A percentile compares a stretch with the other conserved stretches of the same genome.
Conservation (phyloP, 2,113 vertebrate genomes). For the Atlantisia rogersi region DNA sequence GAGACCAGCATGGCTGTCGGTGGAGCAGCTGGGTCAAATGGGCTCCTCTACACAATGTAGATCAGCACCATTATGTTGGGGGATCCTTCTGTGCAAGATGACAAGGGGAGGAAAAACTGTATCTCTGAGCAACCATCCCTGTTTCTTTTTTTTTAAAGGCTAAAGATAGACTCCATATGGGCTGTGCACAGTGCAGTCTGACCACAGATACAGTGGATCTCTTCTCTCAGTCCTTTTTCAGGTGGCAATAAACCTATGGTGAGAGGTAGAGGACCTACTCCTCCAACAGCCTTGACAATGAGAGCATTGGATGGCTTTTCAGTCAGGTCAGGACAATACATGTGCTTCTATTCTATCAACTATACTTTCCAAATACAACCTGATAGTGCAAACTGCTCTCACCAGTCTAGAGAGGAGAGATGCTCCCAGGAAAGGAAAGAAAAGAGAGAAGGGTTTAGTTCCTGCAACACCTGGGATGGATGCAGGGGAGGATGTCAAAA, state of each 20-base stretch:
- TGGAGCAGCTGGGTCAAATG: neutral
- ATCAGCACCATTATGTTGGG: neutral
- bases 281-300: neutral
- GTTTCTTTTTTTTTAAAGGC: neutral
- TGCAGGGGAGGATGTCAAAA: neutral
- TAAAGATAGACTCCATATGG: conserved; percentile 59
- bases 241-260: neutral
- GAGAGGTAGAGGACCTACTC: neutral
- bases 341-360: neutral
- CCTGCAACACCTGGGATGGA: neutral
- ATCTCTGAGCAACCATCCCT: neutral
- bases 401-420: neutral
- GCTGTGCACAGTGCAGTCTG: neutral
- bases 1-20: accelerated
- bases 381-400: neutral
- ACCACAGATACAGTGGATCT: neutral
- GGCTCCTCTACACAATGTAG: neutral
- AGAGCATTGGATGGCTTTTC: neutral
- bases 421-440: neutral
- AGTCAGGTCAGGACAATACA: neutral
- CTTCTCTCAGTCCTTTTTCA: neutral
- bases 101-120: neutral
- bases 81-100: neutral
- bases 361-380: neutral
- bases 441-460: neutral